A percentile compares a stretch with the other conserved stretches of the same genome.
These are phyloP conservation scores for Sweltsa coloradensis DNA, from an alignment of 1,140 invertebrate species.

Conservation along the genomic window DNA sequence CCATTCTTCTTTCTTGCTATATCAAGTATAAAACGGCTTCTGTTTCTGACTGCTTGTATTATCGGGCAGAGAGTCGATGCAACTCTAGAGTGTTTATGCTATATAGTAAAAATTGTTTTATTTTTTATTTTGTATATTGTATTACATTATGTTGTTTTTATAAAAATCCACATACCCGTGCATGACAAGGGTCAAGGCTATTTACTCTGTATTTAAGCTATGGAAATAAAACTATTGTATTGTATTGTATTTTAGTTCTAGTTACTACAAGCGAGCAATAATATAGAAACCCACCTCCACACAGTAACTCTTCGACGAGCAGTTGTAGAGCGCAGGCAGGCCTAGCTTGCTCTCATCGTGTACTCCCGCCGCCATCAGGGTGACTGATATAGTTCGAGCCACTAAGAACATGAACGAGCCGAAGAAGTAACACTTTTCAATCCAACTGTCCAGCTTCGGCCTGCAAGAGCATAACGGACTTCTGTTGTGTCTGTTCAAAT, in stretches of 20 bases:
- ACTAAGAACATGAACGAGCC: constrained; percentile 21
- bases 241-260: constrained; percentile 2
- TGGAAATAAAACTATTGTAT: not conserved
- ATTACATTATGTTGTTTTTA: no score
- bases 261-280: not conserved
- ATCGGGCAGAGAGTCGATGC: no score
- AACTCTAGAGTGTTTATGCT: no score
- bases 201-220: no score
- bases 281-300: constrained; percentile 17
- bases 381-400: constrained; percentile 19
- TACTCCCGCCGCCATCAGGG: constrained; percentile 19
- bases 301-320: constrained; percentile 20
- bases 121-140: no score
- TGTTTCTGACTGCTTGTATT: no score
- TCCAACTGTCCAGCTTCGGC: constrained; percentile 18
- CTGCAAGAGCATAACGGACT: constrained; percentile 9
- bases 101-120: no score
- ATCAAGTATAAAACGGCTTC: no score
- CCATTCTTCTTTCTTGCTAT: no score
- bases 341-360: constrained; percentile 20
- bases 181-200: no score
- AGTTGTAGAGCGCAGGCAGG: constrained; percentile 19
- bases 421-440: constrained; percentile 20
- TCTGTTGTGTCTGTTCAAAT: not conserved
- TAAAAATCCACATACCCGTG: no score